phyloP scores from a whole-genome alignment of 2,797 vertebrate species.

The Peromyscus melanophrys region DNA sequence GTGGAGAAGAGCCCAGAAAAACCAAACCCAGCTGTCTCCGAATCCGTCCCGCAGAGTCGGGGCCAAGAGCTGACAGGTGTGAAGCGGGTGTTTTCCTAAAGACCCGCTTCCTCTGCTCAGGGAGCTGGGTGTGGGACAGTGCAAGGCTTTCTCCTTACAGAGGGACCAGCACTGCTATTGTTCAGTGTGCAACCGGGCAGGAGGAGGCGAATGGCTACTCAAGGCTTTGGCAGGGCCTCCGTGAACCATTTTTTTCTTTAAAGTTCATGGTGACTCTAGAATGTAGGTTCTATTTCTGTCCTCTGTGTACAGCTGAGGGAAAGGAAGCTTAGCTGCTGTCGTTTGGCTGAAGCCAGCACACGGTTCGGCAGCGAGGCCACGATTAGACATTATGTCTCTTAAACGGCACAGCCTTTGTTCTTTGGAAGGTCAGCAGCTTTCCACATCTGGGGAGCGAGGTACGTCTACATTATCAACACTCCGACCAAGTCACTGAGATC shows the following conservation, averaged over 20 bases:
- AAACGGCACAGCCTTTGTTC: neutral
- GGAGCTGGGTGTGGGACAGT: neutral
- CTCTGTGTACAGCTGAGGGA: neutral
- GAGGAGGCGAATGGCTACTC: neutral
- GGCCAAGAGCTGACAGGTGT: slow-evolving; percentile 81
- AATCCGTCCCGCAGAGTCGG: slow-evolving; percentile 67
- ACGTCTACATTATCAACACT: neutral
- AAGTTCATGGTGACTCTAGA: neutral
- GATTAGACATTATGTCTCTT: neutral
- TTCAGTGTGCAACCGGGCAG: neutral
- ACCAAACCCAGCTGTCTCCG: slow-evolving; percentile 76
- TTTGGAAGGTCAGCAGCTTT: neutral
- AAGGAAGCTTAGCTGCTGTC: neutral
- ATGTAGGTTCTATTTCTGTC: neutral
- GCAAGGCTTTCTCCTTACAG: neutral
- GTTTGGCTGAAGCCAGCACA: neutral
- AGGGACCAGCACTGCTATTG: neutral
- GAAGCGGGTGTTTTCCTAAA: slow-evolving; percentile 69
- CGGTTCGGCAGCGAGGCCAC: neutral
- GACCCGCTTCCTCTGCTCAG: slow-evolving; percentile 54
- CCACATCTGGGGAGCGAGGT: neutral
- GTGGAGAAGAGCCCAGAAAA: slow-evolving; percentile 83
- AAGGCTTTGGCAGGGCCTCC: neutral
- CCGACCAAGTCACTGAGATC: neutral
- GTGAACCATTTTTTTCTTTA: neutral